These are phyloP conservation scores for Parapsyche elsis DNA, from an alignment of 1,140 invertebrate species.

Conservation along the genomic window DNA sequence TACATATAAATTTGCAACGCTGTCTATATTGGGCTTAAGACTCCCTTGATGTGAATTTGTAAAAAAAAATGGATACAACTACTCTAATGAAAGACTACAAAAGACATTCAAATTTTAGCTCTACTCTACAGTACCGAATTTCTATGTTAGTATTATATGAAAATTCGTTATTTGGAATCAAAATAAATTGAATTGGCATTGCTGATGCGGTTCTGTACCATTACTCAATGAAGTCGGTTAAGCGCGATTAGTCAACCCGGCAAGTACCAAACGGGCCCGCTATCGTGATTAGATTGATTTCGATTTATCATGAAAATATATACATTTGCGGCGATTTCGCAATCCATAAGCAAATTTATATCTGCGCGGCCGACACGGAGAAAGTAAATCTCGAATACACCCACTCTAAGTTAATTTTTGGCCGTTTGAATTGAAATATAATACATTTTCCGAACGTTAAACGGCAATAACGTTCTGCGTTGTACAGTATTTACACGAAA, in stretches of 20 bases:
- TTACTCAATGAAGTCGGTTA: conserved; percentile 40
- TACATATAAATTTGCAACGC: background rate
- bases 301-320: conserved; percentile 18
- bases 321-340: conserved; percentile 3
- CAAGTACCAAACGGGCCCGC: conserved; percentile 13
- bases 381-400: conserved; percentile 1
- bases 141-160: too few species aligned
- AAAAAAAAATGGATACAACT: too few species aligned
- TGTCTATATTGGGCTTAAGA: background rate
- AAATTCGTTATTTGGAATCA: too few species aligned
- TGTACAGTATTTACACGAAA: too few species aligned
- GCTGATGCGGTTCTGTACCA: conserved; percentile 1
- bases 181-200: too few species aligned
- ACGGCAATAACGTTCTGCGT: too few species aligned
- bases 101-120: too few species aligned
- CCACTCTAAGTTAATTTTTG: too few species aligned
- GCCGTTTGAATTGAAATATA: too few species aligned
- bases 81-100: too few species aligned
- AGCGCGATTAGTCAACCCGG: conserved; percentile 44
- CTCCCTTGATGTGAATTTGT: conserved; percentile 4
- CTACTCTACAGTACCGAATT: too few species aligned
- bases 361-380: background rate
- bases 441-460: too few species aligned
- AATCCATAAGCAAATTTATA: conserved; percentile 15
- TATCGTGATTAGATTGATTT: conserved; percentile 17